Evolutionary conservation across 2,113 vertebrate species (phyloP), one percentile per base, ranked within the genome.

Genomic region (Brienomyrus brachyistius): DNA sequence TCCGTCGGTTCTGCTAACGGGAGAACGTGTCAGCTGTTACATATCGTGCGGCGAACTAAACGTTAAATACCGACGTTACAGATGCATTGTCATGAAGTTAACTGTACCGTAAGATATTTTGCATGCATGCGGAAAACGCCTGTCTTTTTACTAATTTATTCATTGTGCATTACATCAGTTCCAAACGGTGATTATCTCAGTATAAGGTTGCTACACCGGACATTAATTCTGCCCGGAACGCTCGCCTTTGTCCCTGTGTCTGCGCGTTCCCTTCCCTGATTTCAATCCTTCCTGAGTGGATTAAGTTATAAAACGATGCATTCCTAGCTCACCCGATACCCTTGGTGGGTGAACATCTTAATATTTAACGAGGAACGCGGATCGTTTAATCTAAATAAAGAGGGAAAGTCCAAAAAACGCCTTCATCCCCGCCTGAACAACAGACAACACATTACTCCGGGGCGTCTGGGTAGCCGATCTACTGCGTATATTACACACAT

Each of bases 211-310:
- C 87, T 1, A 21, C 85, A 52, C 21, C 85, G 15, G 50, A 31
- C 48, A 86, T 54, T 31, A 51, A 86, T 86, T 54, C 50, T 52
- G 27, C 56, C 50, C 23, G 43, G 87, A 88, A 88, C 87, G 87
- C 52, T 62, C 87, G 35, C 87, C 87, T 88, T 88, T 88, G 87
- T 88, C 43, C 54, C 19, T 7, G 8, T 86, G 6, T 40, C 7
- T 43, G 17, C 40, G 54, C 87, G 87, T 66, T 62, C 56, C 87
- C 5, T 54, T 52, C 23, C 50, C 21, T 31, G 45, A 51, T 86
- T 27, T 52, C 13, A 13, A 19, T 19, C 4, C 23, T 15, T 6
- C 50, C 11, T 2, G 23, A 27, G 7, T 35, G n/a, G 85, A 86
- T 51, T 86, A 86, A 86, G 85, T 51, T 35, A 17, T 17, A 8